Conservation (phyloP, 2,797 vertebrate species). For the Typhlichthys subterraneus region DNA sequence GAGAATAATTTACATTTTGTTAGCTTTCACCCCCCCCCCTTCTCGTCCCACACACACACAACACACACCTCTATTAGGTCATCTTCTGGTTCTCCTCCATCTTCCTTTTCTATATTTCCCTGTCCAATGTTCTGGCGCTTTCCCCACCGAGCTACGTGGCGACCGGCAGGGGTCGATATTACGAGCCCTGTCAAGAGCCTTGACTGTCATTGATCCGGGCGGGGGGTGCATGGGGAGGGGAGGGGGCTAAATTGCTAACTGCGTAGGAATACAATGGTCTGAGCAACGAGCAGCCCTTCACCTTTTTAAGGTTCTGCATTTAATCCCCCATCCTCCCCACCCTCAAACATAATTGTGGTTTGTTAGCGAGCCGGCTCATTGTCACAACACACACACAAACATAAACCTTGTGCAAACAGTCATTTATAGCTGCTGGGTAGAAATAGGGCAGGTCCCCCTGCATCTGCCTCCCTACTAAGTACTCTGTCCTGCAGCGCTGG, state of each 20-base stretch:
- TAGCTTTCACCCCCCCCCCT: not conserved
- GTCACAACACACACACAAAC: slow-evolving; percentile 2
- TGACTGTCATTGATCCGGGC: slow-evolving; percentile 64
- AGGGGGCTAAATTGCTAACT: not conserved
- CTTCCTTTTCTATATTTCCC: no score
- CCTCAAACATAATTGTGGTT: not conserved
- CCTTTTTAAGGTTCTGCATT: slow-evolving; percentile 10
- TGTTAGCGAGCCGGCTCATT: not conserved
- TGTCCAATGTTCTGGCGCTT: not conserved
- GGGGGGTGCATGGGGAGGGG: slow-evolving; percentile 30
- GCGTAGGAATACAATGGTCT: slow-evolving; percentile 12
- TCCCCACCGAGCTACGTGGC: slow-evolving; percentile 12
- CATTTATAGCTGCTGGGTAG: not conserved
- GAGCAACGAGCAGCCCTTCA: slow-evolving; percentile 6
- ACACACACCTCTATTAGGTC: no score
- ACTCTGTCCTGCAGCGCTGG: not conserved
- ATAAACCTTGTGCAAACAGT: not conserved
- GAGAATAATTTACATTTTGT: not conserved
- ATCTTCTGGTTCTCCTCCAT: no score
- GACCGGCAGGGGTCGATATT: slow-evolving; percentile 57
- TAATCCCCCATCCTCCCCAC: not conserved
- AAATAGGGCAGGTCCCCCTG: slow-evolving; percentile 3
- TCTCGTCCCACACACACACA: no score
- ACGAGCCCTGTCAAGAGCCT: slow-evolving; percentile 57
- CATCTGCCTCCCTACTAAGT: not conserved